Base-by-base conservation (phyloP, 1,140 invertebrate genomes). In the Drosophila repletoides region DNA sequence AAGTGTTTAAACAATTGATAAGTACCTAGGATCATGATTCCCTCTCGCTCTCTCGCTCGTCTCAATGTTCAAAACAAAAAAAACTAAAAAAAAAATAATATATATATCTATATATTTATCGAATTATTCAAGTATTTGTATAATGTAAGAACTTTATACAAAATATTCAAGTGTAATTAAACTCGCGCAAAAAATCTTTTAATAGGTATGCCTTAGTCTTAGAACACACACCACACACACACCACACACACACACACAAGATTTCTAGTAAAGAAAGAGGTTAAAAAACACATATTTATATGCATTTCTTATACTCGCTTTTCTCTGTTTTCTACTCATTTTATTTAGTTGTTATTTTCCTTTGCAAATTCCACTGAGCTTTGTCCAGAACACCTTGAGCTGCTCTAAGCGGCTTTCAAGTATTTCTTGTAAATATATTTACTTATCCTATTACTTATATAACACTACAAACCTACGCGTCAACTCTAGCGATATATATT, bases 151-250 rank as follows among this genome's bases (percentile, higher is more conserved):
- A 61, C 34, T 61, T 51, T 15, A 69, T 33, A 68, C 9, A 34
- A 21, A 77, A 68, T 60, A 76, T 79, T 80, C 45, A 83, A 83
- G 46, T 70, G 58, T 76, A 72, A 61, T 73, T 53, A 56, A 73
- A 73, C 66, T 83, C 71, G 80, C 80, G 76, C 80, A 86, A 86
- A 86, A 88, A 88, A 88, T 88, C 86, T 88, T 88, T 88, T 65
- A 77, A 74, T 88, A 83, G 86, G 86, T 88, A 88, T 88, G 86
- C 76, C 76, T 67, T 69, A 74, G 56, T 59, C 33, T 73, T 41
- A 59, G 31, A 51, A 45, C 46, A 56, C 31, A 56, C 45, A 56
- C 51, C 24, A 45, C 26, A 73, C 38, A 45, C 33, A 31, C 4
- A 34, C 12, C 21, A 56, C 12, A 56, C 21, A 29, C 10, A 46